These are phyloP conservation scores for Lepidochitona cinerea DNA, from an alignment of 2,888 invertebrate species.

Conservation along the genomic window DNA sequence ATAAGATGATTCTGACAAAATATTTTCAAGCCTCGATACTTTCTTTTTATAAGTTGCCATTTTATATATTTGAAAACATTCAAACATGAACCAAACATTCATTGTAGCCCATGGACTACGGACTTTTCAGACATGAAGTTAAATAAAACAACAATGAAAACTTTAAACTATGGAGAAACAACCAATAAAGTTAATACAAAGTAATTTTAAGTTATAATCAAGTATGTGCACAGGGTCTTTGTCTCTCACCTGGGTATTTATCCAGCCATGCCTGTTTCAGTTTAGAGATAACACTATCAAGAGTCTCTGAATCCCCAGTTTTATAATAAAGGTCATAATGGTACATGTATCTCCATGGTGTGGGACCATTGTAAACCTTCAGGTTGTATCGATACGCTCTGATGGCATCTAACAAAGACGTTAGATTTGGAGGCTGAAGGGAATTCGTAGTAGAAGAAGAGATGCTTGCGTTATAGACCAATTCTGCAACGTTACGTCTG, in stretches of 20 bases:
- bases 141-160: too few species aligned
- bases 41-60: too few species aligned
- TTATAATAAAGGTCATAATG: neutral
- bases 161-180: too few species aligned
- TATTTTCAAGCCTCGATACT: too few species aligned
- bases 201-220: too few species aligned
- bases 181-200: too few species aligned
- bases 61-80: too few species aligned
- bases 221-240: neutral
- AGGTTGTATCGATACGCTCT: neutral
- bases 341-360: neutral
- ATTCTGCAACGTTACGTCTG: neutral
- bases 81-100: too few species aligned
- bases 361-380: neutral
- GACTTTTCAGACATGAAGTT: too few species aligned
- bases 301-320: neutral
- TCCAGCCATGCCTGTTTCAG: neutral
- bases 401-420: neutral
- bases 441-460: neutral
- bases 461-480: neutral
- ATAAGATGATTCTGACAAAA: too few species aligned
- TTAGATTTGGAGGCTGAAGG: neutral
- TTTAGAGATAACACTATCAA: neutral
- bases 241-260: neutral
- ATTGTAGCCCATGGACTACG: too few species aligned